Evolutionary conservation across 2,797 vertebrate genomes (phyloP).

Genomic region (Nannoperca australis): DNA sequence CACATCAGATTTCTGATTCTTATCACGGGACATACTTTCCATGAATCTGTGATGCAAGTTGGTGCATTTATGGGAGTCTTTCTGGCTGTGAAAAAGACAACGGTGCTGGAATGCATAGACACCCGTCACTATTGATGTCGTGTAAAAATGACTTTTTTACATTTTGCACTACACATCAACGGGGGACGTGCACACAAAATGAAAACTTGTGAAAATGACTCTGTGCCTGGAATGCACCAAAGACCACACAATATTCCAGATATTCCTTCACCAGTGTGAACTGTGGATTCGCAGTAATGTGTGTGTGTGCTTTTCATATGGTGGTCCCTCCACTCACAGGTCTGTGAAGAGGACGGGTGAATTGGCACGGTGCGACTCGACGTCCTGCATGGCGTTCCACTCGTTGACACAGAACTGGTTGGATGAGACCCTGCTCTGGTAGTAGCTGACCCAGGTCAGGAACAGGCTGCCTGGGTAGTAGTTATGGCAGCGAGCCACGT

Average conservation of each 20-base stretch:
- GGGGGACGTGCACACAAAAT: not conserved
- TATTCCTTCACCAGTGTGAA: slow-evolving; percentile 2
- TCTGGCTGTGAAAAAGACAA: too few species aligned
- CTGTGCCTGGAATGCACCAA: not conserved
- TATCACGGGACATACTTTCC: slow-evolving; percentile 31
- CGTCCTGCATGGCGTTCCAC: slow-evolving; percentile 98
- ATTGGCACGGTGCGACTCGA: slow-evolving; percentile 95
- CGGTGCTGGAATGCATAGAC: not conserved
- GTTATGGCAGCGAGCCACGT: slow-evolving; percentile 95
- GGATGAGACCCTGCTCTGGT: slow-evolving; percentile 95
- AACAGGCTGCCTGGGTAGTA: slow-evolving; percentile 98
- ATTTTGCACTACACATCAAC: slow-evolving; percentile 26
- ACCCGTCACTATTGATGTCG: not conserved
- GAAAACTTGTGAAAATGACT: slow-evolving; percentile 12
- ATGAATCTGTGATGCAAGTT: slow-evolving; percentile 30
- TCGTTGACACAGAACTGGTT: slow-evolving; percentile 96
- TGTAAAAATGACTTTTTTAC: not conserved
- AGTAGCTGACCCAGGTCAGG: slow-evolving; percentile 99
- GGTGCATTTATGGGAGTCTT: not conserved
- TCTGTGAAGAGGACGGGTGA: slow-evolving; percentile 96
- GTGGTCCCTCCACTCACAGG: slow-evolving; percentile 87
- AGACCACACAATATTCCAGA: slow-evolving; percentile 2
- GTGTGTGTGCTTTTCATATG: not conserved
- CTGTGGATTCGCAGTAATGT: not conserved
- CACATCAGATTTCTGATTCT: not conserved